A percentile compares a stretch with the other conserved stretches of the same genome.
These are phyloP conservation scores for Petrosia ficiformis DNA, from an alignment of 37 sponge, comb jelly and placozoan species.

Conservation along the genomic window DNA sequence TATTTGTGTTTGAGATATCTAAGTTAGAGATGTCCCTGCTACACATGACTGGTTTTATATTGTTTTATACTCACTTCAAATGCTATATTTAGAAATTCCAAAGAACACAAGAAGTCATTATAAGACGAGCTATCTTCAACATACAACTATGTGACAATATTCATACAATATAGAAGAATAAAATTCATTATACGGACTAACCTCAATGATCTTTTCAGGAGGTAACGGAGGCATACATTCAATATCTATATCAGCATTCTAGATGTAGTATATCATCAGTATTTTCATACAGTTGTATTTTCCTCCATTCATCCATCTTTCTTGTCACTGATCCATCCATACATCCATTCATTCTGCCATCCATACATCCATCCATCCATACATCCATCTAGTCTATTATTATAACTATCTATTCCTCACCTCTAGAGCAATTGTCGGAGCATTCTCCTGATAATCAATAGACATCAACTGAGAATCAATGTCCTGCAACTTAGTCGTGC, in stretches of 20 bases:
- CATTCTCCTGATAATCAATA: constrained; percentile 56
- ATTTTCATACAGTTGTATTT: neutral
- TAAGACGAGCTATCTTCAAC: no score
- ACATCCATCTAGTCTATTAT: no score
- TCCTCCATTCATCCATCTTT: no score
- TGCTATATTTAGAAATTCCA: constrained; percentile 52
- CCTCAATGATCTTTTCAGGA: constrained; percentile 47
- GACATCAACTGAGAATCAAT: constrained; percentile 42
- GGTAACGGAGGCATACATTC: constrained; percentile 46
- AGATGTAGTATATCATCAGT: neutral
- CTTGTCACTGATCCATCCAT: no score
- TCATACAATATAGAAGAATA: neutral
- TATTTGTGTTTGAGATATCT: no score
- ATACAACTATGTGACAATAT: no score
- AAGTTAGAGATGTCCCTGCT: no score
- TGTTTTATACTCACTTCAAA: constrained; percentile 35
- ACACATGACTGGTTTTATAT: no score
- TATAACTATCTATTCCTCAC: constrained; percentile 3
- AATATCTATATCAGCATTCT: constrained; percentile 27
- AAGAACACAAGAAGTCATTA: constrained; percentile 67
- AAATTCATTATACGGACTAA: neutral
- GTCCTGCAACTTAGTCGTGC: constrained; percentile 6
- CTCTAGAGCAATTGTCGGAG: constrained; percentile 41
- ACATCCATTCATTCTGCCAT: no score
- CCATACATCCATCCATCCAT: no score